These are phyloP conservation scores for Apis laboriosa DNA, from an alignment of 1,140 invertebrate genomes.

Conservation along the genomic window DNA sequence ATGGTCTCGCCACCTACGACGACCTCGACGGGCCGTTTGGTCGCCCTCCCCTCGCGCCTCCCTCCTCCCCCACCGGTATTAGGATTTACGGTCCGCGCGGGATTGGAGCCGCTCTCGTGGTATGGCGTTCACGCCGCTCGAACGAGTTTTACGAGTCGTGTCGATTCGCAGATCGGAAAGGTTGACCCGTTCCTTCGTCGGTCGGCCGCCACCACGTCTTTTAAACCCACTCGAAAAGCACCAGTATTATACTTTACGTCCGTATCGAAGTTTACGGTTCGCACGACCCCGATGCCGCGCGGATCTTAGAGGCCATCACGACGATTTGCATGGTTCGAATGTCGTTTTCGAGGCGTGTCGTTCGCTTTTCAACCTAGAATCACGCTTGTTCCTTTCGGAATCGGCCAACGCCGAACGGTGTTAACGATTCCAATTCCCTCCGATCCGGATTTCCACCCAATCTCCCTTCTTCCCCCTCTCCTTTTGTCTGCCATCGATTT, in stretches of 20 bases:
- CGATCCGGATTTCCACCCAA: conserved; percentile 6
- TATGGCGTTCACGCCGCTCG: conserved; percentile 43
- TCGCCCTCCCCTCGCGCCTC: not conserved
- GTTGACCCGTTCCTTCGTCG: conserved; percentile 59
- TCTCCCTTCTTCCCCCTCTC: not conserved
- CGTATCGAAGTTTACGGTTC: conserved; percentile 67
- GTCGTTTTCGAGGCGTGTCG: conserved; percentile 58
- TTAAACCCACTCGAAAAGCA: conserved; percentile 55
- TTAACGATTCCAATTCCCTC: conserved; percentile 35
- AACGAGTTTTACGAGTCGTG: conserved; percentile 65
- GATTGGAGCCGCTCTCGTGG: conserved; percentile 40
- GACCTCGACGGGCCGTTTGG: conserved; percentile 34
- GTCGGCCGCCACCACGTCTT: conserved; percentile 55
- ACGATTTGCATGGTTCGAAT: conserved; percentile 65
- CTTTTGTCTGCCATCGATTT: too few relatives aligned
- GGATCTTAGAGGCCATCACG: conserved; percentile 65
- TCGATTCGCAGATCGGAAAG: conserved; percentile 61
- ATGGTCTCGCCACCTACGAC: conserved; percentile 63
- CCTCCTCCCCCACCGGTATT: conserved; percentile 38
- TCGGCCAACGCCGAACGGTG: conserved; percentile 14
- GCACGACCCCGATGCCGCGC: conserved; percentile 62
- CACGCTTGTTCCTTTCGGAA: conserved; percentile 41
- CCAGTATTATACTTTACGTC: conserved; percentile 45
- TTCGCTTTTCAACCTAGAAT: conserved; percentile 32
- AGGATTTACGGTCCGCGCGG: conserved; percentile 54